Base-by-base conservation (phyloP, 1,140 invertebrate species). In the Drosophila orena region DNA sequence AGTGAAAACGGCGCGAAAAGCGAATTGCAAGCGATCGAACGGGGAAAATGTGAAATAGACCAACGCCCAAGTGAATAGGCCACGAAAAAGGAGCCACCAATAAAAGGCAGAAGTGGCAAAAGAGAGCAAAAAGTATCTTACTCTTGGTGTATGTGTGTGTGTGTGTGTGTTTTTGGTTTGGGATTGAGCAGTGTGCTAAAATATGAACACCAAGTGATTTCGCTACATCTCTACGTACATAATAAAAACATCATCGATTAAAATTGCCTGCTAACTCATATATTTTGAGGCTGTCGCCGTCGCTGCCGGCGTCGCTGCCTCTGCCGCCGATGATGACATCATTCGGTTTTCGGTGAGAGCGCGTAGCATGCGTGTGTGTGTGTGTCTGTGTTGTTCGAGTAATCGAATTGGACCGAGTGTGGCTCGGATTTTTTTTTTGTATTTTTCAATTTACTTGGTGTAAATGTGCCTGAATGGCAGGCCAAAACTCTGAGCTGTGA, bases 231-330 rank as follows among this genome's bases (percentile, higher is more conserved):
- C 7, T 17, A 44, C 17, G n/a, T 34, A 49, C 65, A 66, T 81
- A 86, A 70, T 59, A 76, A 88, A 79, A 88, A 83, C 79, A 89
- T 89, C 84, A 88, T 84, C 79, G 84, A 89, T 88, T 89, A 89
- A 88, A 88, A 83, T 86, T 88, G 79, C 57, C 71, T 78, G 71
- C 79, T 69, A 68, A 53, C 75, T 66, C 62, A 68, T 68, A 64
- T 68, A 77, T 79, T 79, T 81, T 58, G 71, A 69, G 65, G 68
- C 52, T 62, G 53, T 35, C 60, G 65, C 37, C 58, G 47, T 65
- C 44, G 17, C 70, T 35, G 68, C 73, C 34, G 42, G 53, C 42
- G 69, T 65, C 56, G 50, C 75, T 34, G 50, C 20, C 53, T 62
- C 64, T 46, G 60, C 71, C 59, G 59, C 65, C 84, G 80, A 79